Percentiles rank a stretch among this genome's conserved stretches.
Evolutionary conservation across 2,113 vertebrate species (phyloP).

Genomic region (Falco punctatus): DNA sequence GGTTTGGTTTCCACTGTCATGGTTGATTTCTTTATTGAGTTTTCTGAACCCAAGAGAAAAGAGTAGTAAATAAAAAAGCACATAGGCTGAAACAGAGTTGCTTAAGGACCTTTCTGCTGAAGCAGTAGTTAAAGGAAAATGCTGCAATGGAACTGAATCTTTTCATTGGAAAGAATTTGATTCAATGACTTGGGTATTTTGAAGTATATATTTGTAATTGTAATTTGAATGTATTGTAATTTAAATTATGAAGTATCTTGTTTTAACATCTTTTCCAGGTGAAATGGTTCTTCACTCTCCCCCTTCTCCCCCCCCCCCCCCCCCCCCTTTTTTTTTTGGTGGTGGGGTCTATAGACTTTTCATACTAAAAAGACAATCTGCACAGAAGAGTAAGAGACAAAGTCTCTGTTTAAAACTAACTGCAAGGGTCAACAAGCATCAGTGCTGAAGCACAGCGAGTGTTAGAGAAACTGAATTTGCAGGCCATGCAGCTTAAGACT

Average conservation of each 20-base stretch:
- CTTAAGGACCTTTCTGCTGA: neutral
- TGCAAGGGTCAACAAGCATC: neutral
- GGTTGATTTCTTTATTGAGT: neutral
- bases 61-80: neutral
- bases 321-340: neutral
- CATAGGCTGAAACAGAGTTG: neutral
- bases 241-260: neutral
- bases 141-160: neutral
- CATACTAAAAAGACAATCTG: neutral
- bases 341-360: neutral
- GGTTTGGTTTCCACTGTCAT: neutral
- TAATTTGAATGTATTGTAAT: neutral
- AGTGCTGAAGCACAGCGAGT: neutral
- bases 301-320: fast-evolving
- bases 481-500: neutral
- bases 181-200: neutral
- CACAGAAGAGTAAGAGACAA: neutral
- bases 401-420: neutral
- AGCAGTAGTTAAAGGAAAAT: neutral
- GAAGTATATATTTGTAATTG: neutral
- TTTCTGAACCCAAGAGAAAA: conserved; percentile 5
- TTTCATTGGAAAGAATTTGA: neutral
- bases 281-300: neutral
- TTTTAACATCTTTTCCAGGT: neutral
- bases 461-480: neutral